Conservation (phyloP, 2,888 invertebrate species). For the Schizotus pectinicornis region DNA sequence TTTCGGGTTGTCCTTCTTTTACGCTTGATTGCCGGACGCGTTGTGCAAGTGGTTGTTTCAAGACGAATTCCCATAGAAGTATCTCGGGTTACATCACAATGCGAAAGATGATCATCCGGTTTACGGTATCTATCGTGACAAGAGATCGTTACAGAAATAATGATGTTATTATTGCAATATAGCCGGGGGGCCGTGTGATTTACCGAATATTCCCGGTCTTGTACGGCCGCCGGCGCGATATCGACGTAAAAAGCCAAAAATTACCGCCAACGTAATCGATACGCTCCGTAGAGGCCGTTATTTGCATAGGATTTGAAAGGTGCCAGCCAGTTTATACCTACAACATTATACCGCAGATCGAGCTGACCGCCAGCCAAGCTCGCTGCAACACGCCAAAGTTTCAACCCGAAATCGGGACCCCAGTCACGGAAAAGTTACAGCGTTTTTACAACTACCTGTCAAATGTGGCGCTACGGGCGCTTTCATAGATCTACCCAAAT, state of each 20-base stretch:
- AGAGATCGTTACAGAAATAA: constrained; percentile 36
- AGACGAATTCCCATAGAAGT: constrained; percentile 11
- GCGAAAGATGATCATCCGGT: constrained; percentile 29
- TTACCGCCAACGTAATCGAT: constrained; percentile 22
- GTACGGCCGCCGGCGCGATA: constrained; percentile 9
- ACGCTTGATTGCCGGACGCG: not conserved
- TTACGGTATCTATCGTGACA: constrained; percentile 39
- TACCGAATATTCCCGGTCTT: constrained; percentile 30
- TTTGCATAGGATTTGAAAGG: too few species aligned
- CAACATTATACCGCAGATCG: too few species aligned
- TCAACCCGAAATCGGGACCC: too few species aligned
- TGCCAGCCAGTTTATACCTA: too few species aligned
- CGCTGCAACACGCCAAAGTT: too few species aligned
- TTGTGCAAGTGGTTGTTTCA: constrained; percentile 3
- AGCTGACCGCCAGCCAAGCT: too few species aligned
- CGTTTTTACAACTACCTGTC: too few species aligned
- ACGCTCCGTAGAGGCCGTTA: not conserved
- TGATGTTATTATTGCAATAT: constrained; percentile 36
- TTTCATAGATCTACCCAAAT: too few species aligned
- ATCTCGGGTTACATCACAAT: constrained; percentile 12
- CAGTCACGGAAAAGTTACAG: too few species aligned
- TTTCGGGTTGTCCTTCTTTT: not conserved
- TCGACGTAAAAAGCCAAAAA: constrained; percentile 22
- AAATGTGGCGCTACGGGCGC: too few species aligned
- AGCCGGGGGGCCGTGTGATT: constrained; percentile 24